phyloP scores from a whole-genome alignment of 2,797 vertebrate genomes.

The Sebastolobus altivelis region DNA sequence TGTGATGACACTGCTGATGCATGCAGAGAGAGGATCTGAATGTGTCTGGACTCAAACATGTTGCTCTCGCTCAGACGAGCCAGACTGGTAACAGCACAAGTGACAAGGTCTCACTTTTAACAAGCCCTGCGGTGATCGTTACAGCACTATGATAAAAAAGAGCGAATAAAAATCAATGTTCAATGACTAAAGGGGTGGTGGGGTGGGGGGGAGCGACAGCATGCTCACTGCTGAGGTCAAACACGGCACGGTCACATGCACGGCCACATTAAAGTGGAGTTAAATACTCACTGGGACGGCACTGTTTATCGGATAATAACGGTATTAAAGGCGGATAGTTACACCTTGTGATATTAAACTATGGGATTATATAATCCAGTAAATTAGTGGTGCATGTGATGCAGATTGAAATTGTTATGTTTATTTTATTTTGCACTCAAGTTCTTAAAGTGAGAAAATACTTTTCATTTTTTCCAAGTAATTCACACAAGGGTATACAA shows the following conservation, averaged over 20 bases:
- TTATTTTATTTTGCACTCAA: no score
- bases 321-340: slow-evolving; percentile 44
- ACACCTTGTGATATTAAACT: slow-evolving; percentile 38
- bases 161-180: slow-evolving; percentile 76
- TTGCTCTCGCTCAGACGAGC: slow-evolving; percentile 24
- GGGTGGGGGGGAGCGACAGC: slow-evolving; percentile 31
- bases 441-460: no score
- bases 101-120: slow-evolving; percentile 59
- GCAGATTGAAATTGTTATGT: background rate
- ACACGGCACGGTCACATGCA: slow-evolving; percentile 35
- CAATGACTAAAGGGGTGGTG: slow-evolving; percentile 44
- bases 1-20: slow-evolving; percentile 31
- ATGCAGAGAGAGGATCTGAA: slow-evolving; percentile 19
- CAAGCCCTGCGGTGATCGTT: slow-evolving; percentile 59
- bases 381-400: slow-evolving; percentile 32
- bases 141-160: slow-evolving; percentile 67
- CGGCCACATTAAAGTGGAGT: slow-evolving; percentile 38
- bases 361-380: slow-evolving; percentile 39
- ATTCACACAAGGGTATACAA: no score
- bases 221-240: slow-evolving; percentile 55
- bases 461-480: no score
- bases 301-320: slow-evolving; percentile 53
- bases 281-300: slow-evolving; percentile 36
- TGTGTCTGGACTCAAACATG: slow-evolving; percentile 29
- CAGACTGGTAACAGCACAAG: slow-evolving; percentile 42